phyloP scores from a whole-genome alignment of 1,140 invertebrate genomes.

The Brachionus asplanchnoidis region DNA sequence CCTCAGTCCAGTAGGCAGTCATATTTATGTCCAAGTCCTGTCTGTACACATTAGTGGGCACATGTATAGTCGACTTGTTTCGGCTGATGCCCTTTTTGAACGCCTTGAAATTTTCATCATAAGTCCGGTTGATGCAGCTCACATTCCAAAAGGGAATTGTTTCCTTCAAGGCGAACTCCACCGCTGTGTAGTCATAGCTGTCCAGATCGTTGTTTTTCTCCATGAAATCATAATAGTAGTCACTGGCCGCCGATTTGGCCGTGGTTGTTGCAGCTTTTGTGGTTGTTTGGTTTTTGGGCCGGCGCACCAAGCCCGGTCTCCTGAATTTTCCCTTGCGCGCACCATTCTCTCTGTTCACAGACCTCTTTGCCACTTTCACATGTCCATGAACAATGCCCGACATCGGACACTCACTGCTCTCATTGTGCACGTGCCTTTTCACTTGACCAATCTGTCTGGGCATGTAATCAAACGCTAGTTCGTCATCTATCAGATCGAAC shows the following conservation, averaged over 20 bases:
- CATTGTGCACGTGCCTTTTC: not conserved
- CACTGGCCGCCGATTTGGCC: not conserved
- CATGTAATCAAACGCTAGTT: not conserved
- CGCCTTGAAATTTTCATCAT: conserved; percentile 26
- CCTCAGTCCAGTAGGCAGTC: conserved; percentile 24
- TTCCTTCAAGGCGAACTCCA: not conserved
- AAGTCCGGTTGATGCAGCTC: conserved; percentile 16
- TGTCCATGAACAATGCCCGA: not conserved
- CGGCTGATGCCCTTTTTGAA: conserved; percentile 19
- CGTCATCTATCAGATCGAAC: not conserved
- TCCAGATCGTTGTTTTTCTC: not conserved
- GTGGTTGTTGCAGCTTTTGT: not conserved
- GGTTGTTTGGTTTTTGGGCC: not conserved
- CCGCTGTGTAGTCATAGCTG: not conserved
- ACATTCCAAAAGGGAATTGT: conserved; percentile 20
- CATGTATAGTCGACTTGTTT: conserved; percentile 30
- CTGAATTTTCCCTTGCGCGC: not conserved
- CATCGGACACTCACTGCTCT: not conserved
- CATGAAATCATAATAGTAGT: not conserved
- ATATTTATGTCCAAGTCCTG: conserved; percentile 16
- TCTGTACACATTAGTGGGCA: conserved; percentile 38
- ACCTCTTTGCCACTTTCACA: not conserved
- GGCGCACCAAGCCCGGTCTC: not conserved
- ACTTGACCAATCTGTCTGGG: not conserved
- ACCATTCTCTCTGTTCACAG: not conserved